Percentiles rank a stretch among this genome's conserved stretches.
phyloP scores from a whole-genome alignment of 2,113 vertebrate genomes.

The Pogonocichla stellata region DNA sequence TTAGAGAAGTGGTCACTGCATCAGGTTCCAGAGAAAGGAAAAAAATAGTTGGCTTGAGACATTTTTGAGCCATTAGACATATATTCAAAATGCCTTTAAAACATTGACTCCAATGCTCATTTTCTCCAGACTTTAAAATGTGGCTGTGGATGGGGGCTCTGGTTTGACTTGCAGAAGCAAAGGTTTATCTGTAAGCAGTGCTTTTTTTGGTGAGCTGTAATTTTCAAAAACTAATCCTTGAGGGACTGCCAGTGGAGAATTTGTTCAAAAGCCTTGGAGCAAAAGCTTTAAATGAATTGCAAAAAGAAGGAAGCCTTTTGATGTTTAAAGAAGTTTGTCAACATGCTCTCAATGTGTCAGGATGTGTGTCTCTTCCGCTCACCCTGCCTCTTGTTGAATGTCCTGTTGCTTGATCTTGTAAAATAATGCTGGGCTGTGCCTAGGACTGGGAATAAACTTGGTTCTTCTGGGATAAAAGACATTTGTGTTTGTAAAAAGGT shows the following conservation, averaged over 20 bases:
- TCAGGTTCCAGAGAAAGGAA: background rate
- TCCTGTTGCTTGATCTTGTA: background rate
- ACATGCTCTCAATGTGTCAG: background rate
- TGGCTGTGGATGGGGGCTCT: fast-evolving
- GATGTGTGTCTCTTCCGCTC: background rate
- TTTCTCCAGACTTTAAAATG: background rate
- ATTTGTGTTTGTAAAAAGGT: background rate
- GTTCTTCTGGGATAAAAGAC: background rate
- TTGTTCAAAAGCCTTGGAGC: slow-evolving; percentile 9
- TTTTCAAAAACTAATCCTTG: background rate
- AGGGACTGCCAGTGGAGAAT: background rate
- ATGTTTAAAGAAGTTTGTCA: slow-evolving; percentile 24
- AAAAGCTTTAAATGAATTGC: slow-evolving; percentile 20
- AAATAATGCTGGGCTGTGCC: background rate
- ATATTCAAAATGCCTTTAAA: background rate
- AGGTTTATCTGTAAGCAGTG: background rate
- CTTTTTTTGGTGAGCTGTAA: background rate
- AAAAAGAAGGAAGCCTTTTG: background rate
- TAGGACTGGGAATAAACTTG: background rate
- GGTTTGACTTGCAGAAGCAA: background rate
- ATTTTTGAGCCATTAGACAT: background rate
- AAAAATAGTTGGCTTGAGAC: background rate
- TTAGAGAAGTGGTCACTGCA: background rate
- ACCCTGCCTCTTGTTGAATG: background rate
- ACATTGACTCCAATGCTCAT: background rate